Conservation (phyloP, 1,140 invertebrate genomes). For the Bradynema listronoti region DNA sequence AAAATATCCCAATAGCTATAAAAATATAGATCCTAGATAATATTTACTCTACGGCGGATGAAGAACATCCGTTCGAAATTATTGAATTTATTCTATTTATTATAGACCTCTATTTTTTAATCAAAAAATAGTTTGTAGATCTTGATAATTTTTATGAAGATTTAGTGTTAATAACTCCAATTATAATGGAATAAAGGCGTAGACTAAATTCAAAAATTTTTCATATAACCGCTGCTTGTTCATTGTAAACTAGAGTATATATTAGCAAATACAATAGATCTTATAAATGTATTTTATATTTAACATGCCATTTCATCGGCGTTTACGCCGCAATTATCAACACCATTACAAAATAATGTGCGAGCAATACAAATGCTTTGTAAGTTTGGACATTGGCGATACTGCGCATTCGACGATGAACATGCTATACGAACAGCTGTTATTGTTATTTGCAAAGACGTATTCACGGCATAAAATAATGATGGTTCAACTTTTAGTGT, state of each 20-base stretch:
- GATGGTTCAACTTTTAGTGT: constrained; percentile 18
- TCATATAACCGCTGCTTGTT: too few relatives aligned
- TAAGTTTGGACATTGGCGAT: constrained; percentile 33
- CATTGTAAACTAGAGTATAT: neutral
- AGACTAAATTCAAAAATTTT: neutral
- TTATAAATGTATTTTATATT: constrained; percentile 24
- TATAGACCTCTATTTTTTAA: too few relatives aligned
- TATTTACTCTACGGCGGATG: too few relatives aligned
- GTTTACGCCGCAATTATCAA: constrained; percentile 34
- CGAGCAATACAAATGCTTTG: constrained; percentile 27
- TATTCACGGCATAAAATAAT: constrained; percentile 15
- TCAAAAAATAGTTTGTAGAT: neutral
- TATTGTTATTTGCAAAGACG: constrained; percentile 13
- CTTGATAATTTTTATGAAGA: neutral
- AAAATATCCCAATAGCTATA: too few relatives aligned
- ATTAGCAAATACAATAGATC: constrained; percentile 6
- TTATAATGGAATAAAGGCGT: neutral
- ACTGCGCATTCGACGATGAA: constrained; percentile 19
- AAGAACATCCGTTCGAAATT: too few relatives aligned
- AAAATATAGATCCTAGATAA: too few relatives aligned
- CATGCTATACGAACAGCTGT: constrained; percentile 34
- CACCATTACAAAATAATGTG: constrained; percentile 25
- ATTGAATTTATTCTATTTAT: too few relatives aligned
- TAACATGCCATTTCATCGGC: constrained; percentile 20
- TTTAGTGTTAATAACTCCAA: neutral